Percentiles rank a stretch among this genome's conserved stretches.
These are phyloP conservation scores for Disparrhopalites patrizii DNA, from an alignment of 2,888 invertebrate genomes.

Conservation along the genomic window DNA sequence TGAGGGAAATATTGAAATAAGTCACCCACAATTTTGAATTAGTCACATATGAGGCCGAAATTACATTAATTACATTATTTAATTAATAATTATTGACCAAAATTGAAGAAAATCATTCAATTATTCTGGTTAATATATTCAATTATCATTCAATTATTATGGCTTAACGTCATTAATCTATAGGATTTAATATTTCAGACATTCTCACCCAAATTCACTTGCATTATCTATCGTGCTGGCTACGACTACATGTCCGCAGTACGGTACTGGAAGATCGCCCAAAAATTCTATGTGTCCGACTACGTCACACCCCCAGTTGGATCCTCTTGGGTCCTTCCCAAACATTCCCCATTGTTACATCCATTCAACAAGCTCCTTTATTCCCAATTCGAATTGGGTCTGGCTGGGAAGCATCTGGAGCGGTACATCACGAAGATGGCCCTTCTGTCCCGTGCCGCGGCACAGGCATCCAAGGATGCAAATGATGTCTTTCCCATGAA, in stretches of 20 bases:
- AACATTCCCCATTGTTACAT: conserved; percentile 41
- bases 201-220: conserved; percentile 39
- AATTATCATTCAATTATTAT: background rate
- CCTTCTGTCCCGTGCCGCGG: conserved; percentile 29
- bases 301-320: conserved; percentile 46
- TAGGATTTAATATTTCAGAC: conserved; percentile 23
- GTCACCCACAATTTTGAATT: background rate
- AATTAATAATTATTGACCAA: background rate
- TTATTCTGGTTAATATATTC: background rate
- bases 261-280: conserved; percentile 44
- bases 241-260: conserved; percentile 44
- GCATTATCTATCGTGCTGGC: conserved; percentile 45
- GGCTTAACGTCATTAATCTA: background rate
- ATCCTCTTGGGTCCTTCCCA: conserved; percentile 44
- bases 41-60: too few relatives aligned
- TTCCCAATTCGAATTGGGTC: conserved; percentile 43
- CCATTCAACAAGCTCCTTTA: conserved; percentile 34
- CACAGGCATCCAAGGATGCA: conserved; percentile 30
- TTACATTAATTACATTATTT: too few relatives aligned
- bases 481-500: conserved; percentile 41
- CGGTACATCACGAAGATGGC: conserved; percentile 39
- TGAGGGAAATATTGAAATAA: background rate
- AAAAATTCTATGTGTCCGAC: conserved; percentile 42
- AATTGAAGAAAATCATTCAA: background rate
- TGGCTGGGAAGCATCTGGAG: conserved; percentile 38